Evolutionary conservation across 2,797 vertebrate genomes (phyloP), one percentile per base, ranked within the genome.

Genomic region (Cyprinodon diabolis): DNA sequence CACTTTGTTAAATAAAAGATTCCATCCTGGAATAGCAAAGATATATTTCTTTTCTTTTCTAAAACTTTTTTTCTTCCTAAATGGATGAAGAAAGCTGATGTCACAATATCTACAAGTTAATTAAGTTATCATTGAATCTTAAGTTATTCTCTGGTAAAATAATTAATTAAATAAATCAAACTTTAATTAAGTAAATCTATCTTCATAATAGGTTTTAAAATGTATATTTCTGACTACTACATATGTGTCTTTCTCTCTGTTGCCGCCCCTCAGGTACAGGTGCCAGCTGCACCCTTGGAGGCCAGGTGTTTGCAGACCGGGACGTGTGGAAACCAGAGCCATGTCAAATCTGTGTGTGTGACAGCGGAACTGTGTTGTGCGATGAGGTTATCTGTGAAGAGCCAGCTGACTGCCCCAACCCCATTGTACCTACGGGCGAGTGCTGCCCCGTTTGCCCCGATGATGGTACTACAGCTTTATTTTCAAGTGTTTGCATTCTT

Each of bases 341-440:
- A 84, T 99, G 98, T 88, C 90, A 92, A 88, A 96, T 99, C 95
- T 99, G 98, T 58, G 95, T 99, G 82, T 99, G 98, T 66, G 96
- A 98, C 95, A 96, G 91, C 12, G 97, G 98, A 87, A 94, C 87
- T 0, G 89, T 96, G 83, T 91, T 97, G 91, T 99, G 98, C 72
- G 97, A 99, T 45, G 94, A 96, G 0, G 95, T 99, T 86, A 92
- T 94, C 74, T 99, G 98, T 79, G 94, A 96, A 60, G 94, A 97
- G 25, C 89, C 81, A 1, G 54, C 81, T 0, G 91, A 97, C 90
- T 99, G 98, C 88, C 90, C 94, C 78, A 95, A 97, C 72, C 95
- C 96, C 55, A 72, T 95, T 79, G 93, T 94, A 68, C 95, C 94
- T 77, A 86, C 92, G 0, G 96, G 96, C 85, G 98, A 99, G 91